phyloP scores from a whole-genome alignment of 1,140 invertebrate genomes.

The Drosophila nigromelanica region DNA sequence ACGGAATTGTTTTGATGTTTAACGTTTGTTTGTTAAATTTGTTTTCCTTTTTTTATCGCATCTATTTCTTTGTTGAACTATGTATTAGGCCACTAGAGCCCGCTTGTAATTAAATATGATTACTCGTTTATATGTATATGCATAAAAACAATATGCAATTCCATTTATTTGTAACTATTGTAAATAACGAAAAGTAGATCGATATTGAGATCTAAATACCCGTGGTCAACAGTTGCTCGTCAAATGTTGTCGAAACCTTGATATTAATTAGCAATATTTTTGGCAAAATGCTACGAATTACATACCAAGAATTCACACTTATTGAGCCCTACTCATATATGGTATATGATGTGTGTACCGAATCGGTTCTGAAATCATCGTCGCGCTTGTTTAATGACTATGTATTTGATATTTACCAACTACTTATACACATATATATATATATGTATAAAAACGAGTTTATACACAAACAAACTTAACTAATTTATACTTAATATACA shows the following conservation, averaged over 20 bases:
- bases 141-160: slow-evolving; percentile 44
- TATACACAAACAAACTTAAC: slow-evolving; percentile 57
- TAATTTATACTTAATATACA: slow-evolving; percentile 77
- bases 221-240: slow-evolving; percentile 20
- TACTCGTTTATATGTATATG: slow-evolving; percentile 31
- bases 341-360: slow-evolving; percentile 39
- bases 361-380: slow-evolving; percentile 58
- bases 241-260: slow-evolving; percentile 54
- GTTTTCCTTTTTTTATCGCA: slow-evolving; percentile 18
- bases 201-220: slow-evolving; percentile 23
- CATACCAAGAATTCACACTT: slow-evolving; percentile 45
- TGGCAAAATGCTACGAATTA: slow-evolving; percentile 59
- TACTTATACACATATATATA: slow-evolving; percentile 42
- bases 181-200: slow-evolving; percentile 60
- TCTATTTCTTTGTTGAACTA: slow-evolving; percentile 59
- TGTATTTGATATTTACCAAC: slow-evolving; percentile 78
- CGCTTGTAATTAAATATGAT: slow-evolving; percentile 56
- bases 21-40: slow-evolving; percentile 48
- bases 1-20: slow-evolving; percentile 24
- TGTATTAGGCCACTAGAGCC: slow-evolving; percentile 43
- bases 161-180: slow-evolving; percentile 71
- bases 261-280: slow-evolving; percentile 72
- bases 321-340: slow-evolving; percentile 57
- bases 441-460: slow-evolving; percentile 46
- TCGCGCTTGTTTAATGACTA: slow-evolving; percentile 66